Evolutionary conservation across 2,888 invertebrate genomes (phyloP).

Genomic region (Ochlodes sylvanus): DNA sequence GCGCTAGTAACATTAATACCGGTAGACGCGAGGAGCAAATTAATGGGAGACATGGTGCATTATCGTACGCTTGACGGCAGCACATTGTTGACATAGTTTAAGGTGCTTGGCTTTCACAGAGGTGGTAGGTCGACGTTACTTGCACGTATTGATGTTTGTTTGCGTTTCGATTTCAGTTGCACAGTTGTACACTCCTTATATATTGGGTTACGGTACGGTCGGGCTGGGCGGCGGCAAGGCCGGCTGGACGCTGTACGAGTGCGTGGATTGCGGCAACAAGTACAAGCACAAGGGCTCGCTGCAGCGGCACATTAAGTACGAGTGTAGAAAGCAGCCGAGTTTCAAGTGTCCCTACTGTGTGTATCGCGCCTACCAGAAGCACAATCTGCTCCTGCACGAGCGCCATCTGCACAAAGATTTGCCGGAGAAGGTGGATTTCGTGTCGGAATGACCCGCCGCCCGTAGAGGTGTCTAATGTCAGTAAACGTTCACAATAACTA

Average conservation of each 20-base stretch:
- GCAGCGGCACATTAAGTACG: slow-evolving; percentile 90
- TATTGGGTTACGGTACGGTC: slow-evolving; percentile 80
- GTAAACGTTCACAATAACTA: slow-evolving; percentile 54
- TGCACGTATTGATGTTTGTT: slow-evolving; percentile 83
- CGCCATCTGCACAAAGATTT: slow-evolving; percentile 82
- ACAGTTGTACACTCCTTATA: slow-evolving; percentile 84
- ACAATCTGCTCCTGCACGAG: slow-evolving; percentile 84
- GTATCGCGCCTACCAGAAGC: slow-evolving; percentile 88
- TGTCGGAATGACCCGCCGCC: slow-evolving; percentile 78
- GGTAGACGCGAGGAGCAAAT: slow-evolving; percentile 61
- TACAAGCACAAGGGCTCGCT: slow-evolving; percentile 93
- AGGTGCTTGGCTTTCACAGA: slow-evolving; percentile 75
- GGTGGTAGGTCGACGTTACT: slow-evolving; percentile 71
- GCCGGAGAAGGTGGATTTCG: slow-evolving; percentile 83
- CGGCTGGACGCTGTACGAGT: slow-evolving; percentile 84
- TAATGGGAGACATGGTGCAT: slow-evolving; percentile 86
- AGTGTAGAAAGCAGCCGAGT: slow-evolving; percentile 89
- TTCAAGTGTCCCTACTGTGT: slow-evolving; percentile 89
- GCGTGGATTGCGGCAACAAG: slow-evolving; percentile 91
- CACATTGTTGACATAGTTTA: slow-evolving; percentile 52
- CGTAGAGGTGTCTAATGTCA: slow-evolving; percentile 65
- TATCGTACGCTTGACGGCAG: slow-evolving; percentile 76
- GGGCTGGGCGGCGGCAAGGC: slow-evolving; percentile 76
- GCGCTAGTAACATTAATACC: slow-evolving; percentile 55
- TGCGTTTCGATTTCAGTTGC: slow-evolving; percentile 84